Base-by-base conservation (phyloP, 2,113 vertebrate species). In the Rhabdomys dilectus region DNA sequence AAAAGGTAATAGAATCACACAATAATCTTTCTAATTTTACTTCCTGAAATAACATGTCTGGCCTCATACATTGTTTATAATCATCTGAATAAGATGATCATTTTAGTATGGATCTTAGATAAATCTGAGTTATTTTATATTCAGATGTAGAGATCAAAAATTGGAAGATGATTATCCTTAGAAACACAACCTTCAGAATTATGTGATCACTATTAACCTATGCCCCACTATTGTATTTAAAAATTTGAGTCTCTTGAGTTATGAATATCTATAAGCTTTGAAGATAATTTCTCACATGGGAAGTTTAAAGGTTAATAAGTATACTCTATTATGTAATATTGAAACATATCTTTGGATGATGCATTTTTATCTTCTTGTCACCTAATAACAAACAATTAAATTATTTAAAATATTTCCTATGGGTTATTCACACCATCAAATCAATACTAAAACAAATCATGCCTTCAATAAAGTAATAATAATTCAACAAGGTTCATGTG, bases 371-470 rank as follows among this genome's bases (percentile, higher is more conserved):
- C 12, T 60, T 81, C 16, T 94, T 75, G 73, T 24, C 8, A 45
- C 36, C n/a, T 91, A 88, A 89, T 76, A 87, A n/a, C 13, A 78
- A 78, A 78, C 7, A 31, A 5, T 51, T 87, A 84, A 80, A 58
- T 60, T 62, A 80, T 45, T 92, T 66, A 42, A 89, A 48, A 62
- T 21, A 60, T 60, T 91, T 39, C 81, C 17, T n/a, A 36, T 73
- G 15, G 1, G 11, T 80, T 72, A 36, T 91, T 91, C 7, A 4
- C 31, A 45, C n/a, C 51, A 45, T 34, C 13, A 42, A 78, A 81
- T 86, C 94, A 62, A 90, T 31, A 60, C 2, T 22, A 88, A 80
- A 88, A 26, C 21, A 94, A 96, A 94, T 66, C 34, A 53, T 84
- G 17, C 42, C 19, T 17, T 19, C 17, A 76, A 13, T 87, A 70